Conservation (phyloP, 30 jellyfish, hydroid and myxozoan genomes). For the Clytia hemisphaerica region DNA sequence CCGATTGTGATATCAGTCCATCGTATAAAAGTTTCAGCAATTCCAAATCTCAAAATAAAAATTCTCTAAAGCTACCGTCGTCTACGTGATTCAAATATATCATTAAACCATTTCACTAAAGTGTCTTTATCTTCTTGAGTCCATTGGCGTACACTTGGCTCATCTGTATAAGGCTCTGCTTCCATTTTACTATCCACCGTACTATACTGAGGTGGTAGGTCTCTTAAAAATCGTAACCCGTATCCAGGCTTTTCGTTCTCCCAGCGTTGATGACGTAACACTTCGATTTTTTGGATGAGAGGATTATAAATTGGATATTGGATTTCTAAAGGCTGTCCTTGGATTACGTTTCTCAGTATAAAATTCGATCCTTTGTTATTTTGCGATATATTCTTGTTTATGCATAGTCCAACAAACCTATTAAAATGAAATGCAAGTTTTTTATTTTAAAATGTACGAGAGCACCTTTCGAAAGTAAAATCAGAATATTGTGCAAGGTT, state of each 20-base stretch:
- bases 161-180: constrained; percentile 80
- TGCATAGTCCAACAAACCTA: constrained; percentile 92
- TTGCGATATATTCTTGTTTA: constrained; percentile 34
- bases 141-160: constrained; percentile 44
- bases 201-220: constrained; percentile 79
- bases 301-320: constrained; percentile 75
- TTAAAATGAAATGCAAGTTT: not conserved
- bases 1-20: too few species aligned
- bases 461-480: too few species aligned
- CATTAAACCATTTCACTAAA: constrained; percentile 10
- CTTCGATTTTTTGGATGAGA: constrained; percentile 83
- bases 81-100: constrained; percentile 13
- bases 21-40: too few species aligned
- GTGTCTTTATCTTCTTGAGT: constrained; percentile 26
- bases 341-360: constrained; percentile 69
- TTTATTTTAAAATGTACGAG: not conserved
- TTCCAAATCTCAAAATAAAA: not conserved
- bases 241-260: constrained; percentile 30
- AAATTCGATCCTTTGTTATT: constrained; percentile 59
- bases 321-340: constrained; percentile 79
- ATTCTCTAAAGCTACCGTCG: not conserved
- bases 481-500: too few species aligned
- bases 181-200: constrained; percentile 67
- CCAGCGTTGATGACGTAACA: constrained; percentile 83
- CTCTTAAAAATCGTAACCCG: constrained; percentile 67